These are phyloP conservation scores for Hapalemur alaotrensis DNA, from an alignment of 2,797 vertebrate species.

Conservation along the genomic window DNA sequence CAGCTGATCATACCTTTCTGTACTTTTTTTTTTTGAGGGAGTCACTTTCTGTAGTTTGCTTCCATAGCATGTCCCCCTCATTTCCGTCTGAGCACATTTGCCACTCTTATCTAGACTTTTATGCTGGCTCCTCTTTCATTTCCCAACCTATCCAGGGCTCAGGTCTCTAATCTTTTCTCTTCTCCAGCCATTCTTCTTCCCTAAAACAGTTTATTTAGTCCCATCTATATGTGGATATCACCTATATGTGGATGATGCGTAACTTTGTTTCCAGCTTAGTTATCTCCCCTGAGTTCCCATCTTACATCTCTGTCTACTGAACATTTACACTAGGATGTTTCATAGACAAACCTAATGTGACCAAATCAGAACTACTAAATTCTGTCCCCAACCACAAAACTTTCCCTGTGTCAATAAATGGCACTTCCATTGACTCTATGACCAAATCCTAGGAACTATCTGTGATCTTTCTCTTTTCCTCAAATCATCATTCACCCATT, in stretches of 20 bases:
- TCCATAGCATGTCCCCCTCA: neutral
- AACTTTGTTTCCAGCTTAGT: conserved; percentile 20
- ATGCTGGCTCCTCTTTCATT: neutral
- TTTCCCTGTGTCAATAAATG: neutral
- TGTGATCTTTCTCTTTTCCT: neutral
- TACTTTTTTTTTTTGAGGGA: neutral
- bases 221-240: neutral
- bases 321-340: conserved; percentile 13
- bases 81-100: neutral
- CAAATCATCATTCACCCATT: neutral
- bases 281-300: neutral
- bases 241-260: neutral
- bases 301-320: neutral
- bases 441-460: neutral
- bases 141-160: neutral
- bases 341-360: conserved; percentile 8
- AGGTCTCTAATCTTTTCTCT: neutral
- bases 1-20: neutral
- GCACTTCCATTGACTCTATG: neutral
- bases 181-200: neutral
- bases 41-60: neutral
- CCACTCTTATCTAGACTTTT: neutral
- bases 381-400: neutral
- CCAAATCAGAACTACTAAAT: conserved; percentile 34
- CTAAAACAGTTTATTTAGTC: neutral